phyloP scores from a whole-genome alignment of 2,797 vertebrate genomes.

The Darevskia nairensis region DNA sequence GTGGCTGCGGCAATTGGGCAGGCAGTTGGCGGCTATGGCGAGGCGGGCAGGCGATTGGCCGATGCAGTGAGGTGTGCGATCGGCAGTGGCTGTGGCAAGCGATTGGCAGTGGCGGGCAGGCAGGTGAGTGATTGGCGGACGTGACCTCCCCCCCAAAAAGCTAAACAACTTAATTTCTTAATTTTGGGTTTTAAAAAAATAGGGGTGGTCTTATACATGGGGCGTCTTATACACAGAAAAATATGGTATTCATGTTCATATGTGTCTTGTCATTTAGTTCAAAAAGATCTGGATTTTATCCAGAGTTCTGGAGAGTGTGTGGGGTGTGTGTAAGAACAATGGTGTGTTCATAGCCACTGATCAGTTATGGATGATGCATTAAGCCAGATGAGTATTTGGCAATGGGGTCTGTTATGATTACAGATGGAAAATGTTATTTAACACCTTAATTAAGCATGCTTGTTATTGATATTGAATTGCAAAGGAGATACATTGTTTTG shows the following conservation, averaged over 20 bases:
- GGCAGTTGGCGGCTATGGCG: no score
- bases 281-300: neutral
- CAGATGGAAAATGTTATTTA: constrained; percentile 8
- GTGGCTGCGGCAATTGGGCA: no score
- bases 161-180: no score
- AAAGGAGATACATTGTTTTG: constrained; percentile 15
- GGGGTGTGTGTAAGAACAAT: fast-evolving
- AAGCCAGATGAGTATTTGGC: neutral
- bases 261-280: neutral
- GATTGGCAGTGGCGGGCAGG: no score
- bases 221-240: no score
- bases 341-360: neutral
- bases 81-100: no score
- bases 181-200: no score
- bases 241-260: neutral
- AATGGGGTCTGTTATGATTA: neutral
- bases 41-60: no score
- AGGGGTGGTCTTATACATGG: no score
- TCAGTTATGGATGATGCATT: neutral
- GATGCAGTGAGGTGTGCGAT: no score
- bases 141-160: no score
- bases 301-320: neutral
- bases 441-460: neutral
- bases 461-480: constrained; percentile 35
- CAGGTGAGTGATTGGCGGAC: no score